Evolutionary conservation across 2,888 invertebrate species (phyloP).

Genomic region (Xanthorhoe spadicearia): DNA sequence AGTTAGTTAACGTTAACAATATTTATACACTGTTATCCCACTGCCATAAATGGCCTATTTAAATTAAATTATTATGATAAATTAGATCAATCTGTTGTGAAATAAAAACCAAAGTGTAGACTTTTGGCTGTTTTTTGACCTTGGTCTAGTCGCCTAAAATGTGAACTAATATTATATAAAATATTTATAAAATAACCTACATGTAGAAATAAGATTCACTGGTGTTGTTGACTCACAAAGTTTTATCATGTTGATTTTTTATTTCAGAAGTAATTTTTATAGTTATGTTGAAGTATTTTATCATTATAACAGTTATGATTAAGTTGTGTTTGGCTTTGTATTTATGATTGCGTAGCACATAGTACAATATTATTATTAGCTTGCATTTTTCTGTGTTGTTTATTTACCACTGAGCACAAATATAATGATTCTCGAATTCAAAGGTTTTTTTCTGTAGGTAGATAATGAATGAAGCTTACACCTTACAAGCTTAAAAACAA

Average conservation of each 20-base stretch:
- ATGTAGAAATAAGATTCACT: conserved; percentile 49
- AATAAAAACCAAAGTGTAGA: conserved; percentile 76
- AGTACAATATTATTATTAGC: conserved; percentile 41
- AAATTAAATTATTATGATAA: conserved; percentile 51
- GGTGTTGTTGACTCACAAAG: conserved; percentile 61
- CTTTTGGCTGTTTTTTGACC: conserved; percentile 69
- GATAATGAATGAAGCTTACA: neutral
- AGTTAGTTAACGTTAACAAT: conserved; percentile 24
- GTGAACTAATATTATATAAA: conserved; percentile 61
- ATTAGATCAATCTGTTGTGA: conserved; percentile 64
- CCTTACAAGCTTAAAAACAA: too few species aligned
- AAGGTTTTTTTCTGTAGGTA: neutral
- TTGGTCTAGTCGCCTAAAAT: conserved; percentile 73
- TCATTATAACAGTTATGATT: conserved; percentile 8
- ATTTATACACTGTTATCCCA: conserved; percentile 46
- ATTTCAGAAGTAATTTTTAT: conserved; percentile 18
- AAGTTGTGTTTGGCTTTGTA: conserved; percentile 17
- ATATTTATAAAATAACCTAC: conserved; percentile 63
- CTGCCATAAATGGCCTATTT: conserved; percentile 76
- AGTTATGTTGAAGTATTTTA: conserved; percentile 30
- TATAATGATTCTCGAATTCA: conserved; percentile 41
- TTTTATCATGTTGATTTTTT: conserved; percentile 41
- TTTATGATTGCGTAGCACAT: conserved; percentile 30
- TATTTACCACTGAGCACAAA: conserved; percentile 44
- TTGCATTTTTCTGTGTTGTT: conserved; percentile 35